Conservation (phyloP, 2,888 invertebrate species). For the Agriopis aurantiaria region DNA sequence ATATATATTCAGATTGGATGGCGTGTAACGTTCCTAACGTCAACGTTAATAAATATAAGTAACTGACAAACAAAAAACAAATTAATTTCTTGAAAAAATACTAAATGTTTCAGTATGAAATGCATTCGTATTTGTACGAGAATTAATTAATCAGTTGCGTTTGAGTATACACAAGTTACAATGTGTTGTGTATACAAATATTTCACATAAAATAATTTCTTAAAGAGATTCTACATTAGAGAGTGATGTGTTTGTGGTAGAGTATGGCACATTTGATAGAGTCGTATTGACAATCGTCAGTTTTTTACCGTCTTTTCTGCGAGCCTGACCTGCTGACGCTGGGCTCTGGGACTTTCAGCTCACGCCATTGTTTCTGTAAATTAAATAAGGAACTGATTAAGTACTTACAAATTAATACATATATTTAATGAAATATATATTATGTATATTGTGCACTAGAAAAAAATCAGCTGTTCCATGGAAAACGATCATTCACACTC, state of each 20-base stretch:
- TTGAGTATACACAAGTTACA: background rate
- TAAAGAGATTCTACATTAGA: conserved; percentile 20
- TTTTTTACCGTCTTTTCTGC: conserved; percentile 28
- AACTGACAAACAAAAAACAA: background rate
- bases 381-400: conserved; percentile 6
- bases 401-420: no score
- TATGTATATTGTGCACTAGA: no score
- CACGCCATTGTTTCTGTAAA: conserved; percentile 81
- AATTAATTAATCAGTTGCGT: no score
- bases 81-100: background rate
- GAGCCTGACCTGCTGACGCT: conserved; percentile 49
- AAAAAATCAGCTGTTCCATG: no score
- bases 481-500: no score
- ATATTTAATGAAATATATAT: no score
- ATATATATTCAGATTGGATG: no score
- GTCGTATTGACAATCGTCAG: background rate
- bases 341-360: conserved; percentile 76
- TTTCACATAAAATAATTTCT: background rate
- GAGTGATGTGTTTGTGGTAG: conserved; percentile 6
- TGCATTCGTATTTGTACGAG: no score
- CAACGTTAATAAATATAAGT: background rate
- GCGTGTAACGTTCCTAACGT: no score
- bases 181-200: background rate
- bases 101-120: no score
- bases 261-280: conserved; percentile 41